Evolutionary conservation across 2,113 vertebrate species (phyloP).

Genomic region (Callithrix jacchus): DNA sequence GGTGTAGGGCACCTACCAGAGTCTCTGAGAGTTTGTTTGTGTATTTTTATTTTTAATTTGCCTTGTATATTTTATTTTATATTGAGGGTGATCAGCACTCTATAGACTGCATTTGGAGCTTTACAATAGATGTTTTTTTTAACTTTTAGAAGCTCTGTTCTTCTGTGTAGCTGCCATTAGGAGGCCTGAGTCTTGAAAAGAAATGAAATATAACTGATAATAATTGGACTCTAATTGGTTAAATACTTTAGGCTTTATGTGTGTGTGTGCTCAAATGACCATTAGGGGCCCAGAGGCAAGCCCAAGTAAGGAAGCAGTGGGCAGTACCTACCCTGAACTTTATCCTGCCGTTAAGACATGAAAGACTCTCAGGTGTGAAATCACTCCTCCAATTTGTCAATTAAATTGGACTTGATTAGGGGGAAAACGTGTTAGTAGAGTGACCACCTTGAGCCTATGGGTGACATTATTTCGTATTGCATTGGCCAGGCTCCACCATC

Average conservation of each 20-base stretch:
- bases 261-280: constrained; percentile 55
- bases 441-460: constrained; percentile 24
- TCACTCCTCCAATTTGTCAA: constrained; percentile 57
- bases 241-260: constrained; percentile 77
- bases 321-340: constrained; percentile 80
- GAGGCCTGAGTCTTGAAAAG: constrained; percentile 61
- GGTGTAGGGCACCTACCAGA: background rate
- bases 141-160: constrained; percentile 45
- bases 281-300: constrained; percentile 68
- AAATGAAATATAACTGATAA: constrained; percentile 42
- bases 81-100: background rate
- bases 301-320: constrained; percentile 63
- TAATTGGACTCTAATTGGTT: constrained; percentile 81
- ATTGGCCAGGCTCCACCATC: background rate
- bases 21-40: constrained; percentile 73
- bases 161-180: constrained; percentile 10
- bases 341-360: constrained; percentile 62
- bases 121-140: constrained; percentile 18
- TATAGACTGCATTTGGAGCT: constrained; percentile 14
- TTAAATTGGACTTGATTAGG: constrained; percentile 48
- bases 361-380: constrained; percentile 67
- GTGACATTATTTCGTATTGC: constrained; percentile 64
- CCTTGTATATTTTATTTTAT: constrained; percentile 66
- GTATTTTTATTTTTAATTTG: constrained; percentile 19
- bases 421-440: background rate